phyloP scores from a whole-genome alignment of 2,797 vertebrate species.

The Lacerta bilineata region DNA sequence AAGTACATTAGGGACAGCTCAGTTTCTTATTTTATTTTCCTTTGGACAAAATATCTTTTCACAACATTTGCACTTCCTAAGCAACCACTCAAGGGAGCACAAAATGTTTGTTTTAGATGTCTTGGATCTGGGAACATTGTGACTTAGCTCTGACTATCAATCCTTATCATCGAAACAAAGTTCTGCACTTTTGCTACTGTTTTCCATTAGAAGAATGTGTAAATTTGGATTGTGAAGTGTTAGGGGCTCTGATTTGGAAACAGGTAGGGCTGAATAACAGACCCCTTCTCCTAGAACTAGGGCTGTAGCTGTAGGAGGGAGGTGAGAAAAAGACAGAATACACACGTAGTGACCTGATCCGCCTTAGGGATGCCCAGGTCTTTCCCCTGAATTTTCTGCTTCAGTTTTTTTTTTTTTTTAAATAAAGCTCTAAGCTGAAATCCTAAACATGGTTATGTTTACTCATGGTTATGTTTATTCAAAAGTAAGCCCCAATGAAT shows the following conservation, averaged over 20 bases:
- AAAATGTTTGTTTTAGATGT: background rate
- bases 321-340: background rate
- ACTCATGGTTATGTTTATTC: too few species aligned
- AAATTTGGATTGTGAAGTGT: constrained; percentile 5
- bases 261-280: too few species aligned
- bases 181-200: background rate
- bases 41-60: background rate
- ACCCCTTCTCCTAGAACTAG: background rate
- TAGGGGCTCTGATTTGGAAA: background rate
- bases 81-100: background rate
- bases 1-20: constrained; percentile 16
- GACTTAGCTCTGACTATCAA: constrained; percentile 5
- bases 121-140: constrained; percentile 6
- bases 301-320: background rate
- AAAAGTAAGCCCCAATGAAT: too few species aligned
- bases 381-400: background rate
- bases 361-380: too few species aligned
- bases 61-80: constrained; percentile 26
- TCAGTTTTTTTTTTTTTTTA: background rate
- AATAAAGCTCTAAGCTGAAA: background rate
- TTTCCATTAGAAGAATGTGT: background rate
- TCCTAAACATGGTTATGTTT: too few species aligned
- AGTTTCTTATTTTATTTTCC: constrained; percentile 24
- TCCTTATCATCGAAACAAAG: background rate
- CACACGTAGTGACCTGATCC: background rate